Evolutionary conservation across 2,113 vertebrate genomes (phyloP), one percentile per base, ranked within the genome.

Genomic region (Ornithorhynchus anatinus): DNA sequence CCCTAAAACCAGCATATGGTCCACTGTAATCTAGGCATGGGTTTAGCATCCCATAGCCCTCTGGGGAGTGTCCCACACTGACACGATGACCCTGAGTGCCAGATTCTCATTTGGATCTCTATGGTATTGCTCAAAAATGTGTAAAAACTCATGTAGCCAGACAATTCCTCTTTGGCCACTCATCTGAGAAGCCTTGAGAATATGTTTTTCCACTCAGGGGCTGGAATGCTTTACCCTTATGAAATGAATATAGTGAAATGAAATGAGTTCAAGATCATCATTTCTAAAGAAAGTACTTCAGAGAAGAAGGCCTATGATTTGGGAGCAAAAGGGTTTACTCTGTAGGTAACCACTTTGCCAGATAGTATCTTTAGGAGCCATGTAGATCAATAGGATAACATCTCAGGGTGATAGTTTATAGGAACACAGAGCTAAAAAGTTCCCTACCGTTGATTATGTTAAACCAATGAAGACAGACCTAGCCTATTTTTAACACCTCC

Each of bases 1-100:
- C n/a, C n/a, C n/a, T 66, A 74, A 69, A 56, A 71, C 59, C 54
- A 58, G 54, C 48, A 36, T 81, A 65, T 76, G 79, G 64, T 51
- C 50, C 75, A 35, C 54, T 39, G 2, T 71, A 65, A 74, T 37
- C 27, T 63, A 79, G 56, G 53, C 71, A 59, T 69, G 40, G 47
- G 48, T 25, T 15, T 33, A 61, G 45, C 1, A 1, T 45, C 64
- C 52, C 51, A 74, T 57, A 68, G 14, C 19, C 39, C 79, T 31
- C 25, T 19, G n/a, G 31, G 45, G 69, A 77, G 59, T 53, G 45
- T 16, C 6, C 53, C 37, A 48, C 33, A 69, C 7, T 66, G 45
- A 74, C 54, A 56, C 13, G 17, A n/a, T 14, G 66, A 58, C 20
- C 65, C n/a, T 52, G 72, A 47, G 35, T 79, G 51, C 37, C 61